Base-by-base conservation (phyloP, 2,888 invertebrate genomes). In the Shargacucullia verbasci region DNA sequence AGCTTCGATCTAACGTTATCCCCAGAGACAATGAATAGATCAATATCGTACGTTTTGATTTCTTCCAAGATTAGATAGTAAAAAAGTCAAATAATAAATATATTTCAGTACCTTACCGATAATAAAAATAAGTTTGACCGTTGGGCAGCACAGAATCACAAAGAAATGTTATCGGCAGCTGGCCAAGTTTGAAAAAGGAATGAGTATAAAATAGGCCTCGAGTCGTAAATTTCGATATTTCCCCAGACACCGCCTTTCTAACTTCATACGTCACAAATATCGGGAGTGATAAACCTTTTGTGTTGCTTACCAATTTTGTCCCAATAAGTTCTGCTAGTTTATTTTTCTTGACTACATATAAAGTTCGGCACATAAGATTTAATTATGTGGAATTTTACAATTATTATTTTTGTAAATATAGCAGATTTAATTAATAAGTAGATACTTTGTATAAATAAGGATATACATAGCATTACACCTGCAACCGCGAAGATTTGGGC, bases 201-300 rank as follows among this genome's bases (percentile, higher is more conserved):
- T 60, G 54, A 59, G 65, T 47, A 61, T 59, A 64, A 76, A 73
- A 67, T 64, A 54, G 50, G 56, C 43, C 34, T 48, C 35, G 45
- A 40, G 38, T 58, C 70, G 69, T 73, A 73, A 66, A 66, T 76
- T 76, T 60, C 46, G 57, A 69, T 61, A 73, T 74, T 74, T 74
- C 73, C 59, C 77, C 44, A 69, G 77, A 53, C 45, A 61, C 48
- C 41, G 34, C 53, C 45, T 59, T 61, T 55, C 48, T 53, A 57
- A 66, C 53, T 70, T 64, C 45, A 46, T 59, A 48, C 44, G 59
- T 61, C 70, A 63, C 68, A 44, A 62, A 39, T 62, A 48, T 29
- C 34, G n/a, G 43, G 49, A 41, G 37, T 52, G 50, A 53, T 53
- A 76, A 64, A 73, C 69, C 52, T 68, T 68, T 73, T 68, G 59